Percentiles rank a stretch among this genome's conserved stretches.
phyloP scores from a whole-genome alignment of 2,797 vertebrate species.

The Smutsia temminckii region DNA sequence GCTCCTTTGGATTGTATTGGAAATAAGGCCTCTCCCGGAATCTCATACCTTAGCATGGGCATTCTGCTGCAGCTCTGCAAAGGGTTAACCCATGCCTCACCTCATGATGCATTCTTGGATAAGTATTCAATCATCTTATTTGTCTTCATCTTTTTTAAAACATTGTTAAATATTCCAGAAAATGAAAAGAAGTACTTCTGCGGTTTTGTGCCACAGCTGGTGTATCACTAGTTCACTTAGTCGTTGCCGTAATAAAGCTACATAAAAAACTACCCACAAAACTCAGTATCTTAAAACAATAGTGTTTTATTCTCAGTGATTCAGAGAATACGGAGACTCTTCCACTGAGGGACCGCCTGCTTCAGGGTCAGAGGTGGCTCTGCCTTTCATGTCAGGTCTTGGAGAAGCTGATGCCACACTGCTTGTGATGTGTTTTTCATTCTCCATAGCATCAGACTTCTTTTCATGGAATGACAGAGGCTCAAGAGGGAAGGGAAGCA shows the following conservation, averaged over 20 bases:
- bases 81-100: conserved; percentile 53
- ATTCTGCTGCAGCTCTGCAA: neutral
- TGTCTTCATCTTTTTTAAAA: neutral
- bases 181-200: neutral
- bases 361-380: neutral
- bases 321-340: neutral
- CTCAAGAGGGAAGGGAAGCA: neutral
- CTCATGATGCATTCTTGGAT: neutral
- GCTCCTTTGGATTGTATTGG: neutral
- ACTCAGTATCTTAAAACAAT: neutral
- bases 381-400: neutral
- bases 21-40: conserved; percentile 45
- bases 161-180: neutral
- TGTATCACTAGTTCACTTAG: neutral
- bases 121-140: neutral
- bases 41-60: conserved; percentile 71
- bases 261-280: neutral
- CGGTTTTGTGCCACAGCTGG: neutral
- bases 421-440: neutral
- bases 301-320: neutral
- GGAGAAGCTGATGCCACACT: neutral
- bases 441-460: neutral
- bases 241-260: neutral
- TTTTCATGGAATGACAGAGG: neutral
- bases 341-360: neutral